Base-by-base conservation (phyloP, 1,140 invertebrate species). In the Asobara japonica region DNA sequence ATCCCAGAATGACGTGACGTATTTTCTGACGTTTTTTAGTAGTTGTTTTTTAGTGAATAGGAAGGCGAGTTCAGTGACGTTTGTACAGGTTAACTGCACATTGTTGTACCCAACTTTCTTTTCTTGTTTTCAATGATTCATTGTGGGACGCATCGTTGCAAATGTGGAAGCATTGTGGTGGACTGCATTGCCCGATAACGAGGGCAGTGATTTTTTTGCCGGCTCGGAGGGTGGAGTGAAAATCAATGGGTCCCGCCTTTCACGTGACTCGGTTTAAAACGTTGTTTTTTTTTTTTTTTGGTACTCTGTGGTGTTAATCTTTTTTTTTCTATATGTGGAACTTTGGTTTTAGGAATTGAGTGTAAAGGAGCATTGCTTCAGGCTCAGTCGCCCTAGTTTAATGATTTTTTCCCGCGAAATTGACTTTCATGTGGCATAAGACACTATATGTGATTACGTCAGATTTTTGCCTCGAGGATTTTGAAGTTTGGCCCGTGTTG, bases 191-290 rank as follows among this genome's bases (percentile, higher is more conserved):
- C 31, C 5, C 5, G 11, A 36, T 36, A 5, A n/a, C n/a, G n/a
- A n/a, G n/a, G n/a, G n/a, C n/a, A n/a, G 41, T 5, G 41, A 16
- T 5, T 13, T 45, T 45, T 16, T 2, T 13, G 41, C 11, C 11
- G 41, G n/a, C 18, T 45, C 7, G n/a, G 41, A 11, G 41, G 13
- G 2, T 16, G n/a, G 18, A 45, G 13, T 66, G 36, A 13, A 65
- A 45, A 38, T 70, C 31, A 38, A 51, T 36, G 36, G 62, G 51
- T 41, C n/a, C 29, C 69, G 69, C 71, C 65, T 72, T 72, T 72
- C 71, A 72, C 71, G 71, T 72, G 71, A 72, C 71, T 66, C 25
- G 22, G 18, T 64, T 36, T 30, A 51, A 20, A n/a, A n/a, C n/a
- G n/a, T n/a, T n/a, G n/a, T 61, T 61, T 61, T 2, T 56, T 56